Conservation (phyloP, 2,113 vertebrate genomes). For the Callipepla squamata region DNA sequence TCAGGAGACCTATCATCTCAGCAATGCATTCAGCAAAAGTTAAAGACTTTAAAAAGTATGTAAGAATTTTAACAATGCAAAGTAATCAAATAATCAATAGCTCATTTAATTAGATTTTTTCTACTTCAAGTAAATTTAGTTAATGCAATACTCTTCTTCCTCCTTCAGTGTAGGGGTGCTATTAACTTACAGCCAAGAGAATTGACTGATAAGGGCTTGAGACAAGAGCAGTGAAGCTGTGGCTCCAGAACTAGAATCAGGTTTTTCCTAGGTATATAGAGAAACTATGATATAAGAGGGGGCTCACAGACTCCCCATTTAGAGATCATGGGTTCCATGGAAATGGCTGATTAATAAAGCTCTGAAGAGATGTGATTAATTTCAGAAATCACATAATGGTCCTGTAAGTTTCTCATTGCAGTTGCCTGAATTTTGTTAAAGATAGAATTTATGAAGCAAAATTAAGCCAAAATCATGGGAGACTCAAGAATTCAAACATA, state of each 20-base stretch:
- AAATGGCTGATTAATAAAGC: neutral
- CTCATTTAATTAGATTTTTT: slow-evolving; percentile 13
- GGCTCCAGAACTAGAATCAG: neutral
- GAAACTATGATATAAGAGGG: neutral
- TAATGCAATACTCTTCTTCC: neutral
- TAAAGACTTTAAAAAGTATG: neutral
- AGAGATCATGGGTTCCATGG: neutral
- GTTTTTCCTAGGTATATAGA: neutral
- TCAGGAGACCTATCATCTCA: neutral
- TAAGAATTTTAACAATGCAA: neutral
- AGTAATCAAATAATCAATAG: slow-evolving; percentile 27
- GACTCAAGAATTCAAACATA: neutral
- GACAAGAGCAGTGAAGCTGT: neutral
- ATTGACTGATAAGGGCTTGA: neutral
- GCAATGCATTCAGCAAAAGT: neutral
- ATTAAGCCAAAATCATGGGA: neutral
- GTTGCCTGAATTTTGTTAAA: neutral
- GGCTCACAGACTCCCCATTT: neutral
- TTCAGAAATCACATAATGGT: neutral
- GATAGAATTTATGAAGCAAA: neutral
- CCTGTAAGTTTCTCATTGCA: neutral
- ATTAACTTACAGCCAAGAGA: neutral
- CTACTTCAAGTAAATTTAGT: slow-evolving; percentile 33
- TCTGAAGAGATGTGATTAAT: neutral
- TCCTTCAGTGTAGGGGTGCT: neutral